Percentiles rank a stretch among this genome's conserved stretches.
These are phyloP conservation scores for Leptarthrus brevirostris DNA, from an alignment of 2,888 invertebrate species.

Conservation along the genomic window DNA sequence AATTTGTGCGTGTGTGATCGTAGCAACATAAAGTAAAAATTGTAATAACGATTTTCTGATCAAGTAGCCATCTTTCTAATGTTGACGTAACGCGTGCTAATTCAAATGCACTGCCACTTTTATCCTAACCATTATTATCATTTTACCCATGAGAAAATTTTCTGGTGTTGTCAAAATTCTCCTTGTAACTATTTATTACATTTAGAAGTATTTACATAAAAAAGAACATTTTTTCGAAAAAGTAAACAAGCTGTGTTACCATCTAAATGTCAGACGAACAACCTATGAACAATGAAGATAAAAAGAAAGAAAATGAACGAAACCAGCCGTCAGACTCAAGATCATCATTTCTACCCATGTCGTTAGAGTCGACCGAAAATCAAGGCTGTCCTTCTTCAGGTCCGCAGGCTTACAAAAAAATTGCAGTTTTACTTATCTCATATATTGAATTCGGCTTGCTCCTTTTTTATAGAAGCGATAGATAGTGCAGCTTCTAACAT, in stretches of 20 bases:
- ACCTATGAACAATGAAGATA: not conserved
- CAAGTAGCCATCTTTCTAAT: no score
- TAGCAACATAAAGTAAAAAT: no score
- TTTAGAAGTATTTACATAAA: constrained; percentile 14
- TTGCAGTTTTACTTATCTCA: constrained; percentile 34
- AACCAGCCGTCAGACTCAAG: not conserved
- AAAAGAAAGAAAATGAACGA: not conserved
- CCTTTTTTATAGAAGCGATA: constrained; percentile 26
- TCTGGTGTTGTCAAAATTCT: constrained; percentile 3
- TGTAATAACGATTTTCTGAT: no score
- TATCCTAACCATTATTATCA: no score
- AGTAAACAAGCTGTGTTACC: not conserved
- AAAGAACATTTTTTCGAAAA: not conserved
- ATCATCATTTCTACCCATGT: not conserved
- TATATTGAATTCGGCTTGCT: constrained; percentile 35
- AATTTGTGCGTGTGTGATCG: no score
- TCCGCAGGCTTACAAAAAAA: constrained; percentile 12
- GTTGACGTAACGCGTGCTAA: no score
- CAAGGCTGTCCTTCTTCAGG: not conserved
- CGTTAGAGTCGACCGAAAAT: not conserved
- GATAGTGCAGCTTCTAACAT: not conserved
- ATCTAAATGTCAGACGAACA: constrained; percentile 5
- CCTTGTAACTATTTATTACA: not conserved
- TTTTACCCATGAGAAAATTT: not conserved
- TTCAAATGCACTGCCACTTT: no score